Base-by-base conservation (phyloP, 1,140 invertebrate species). In the Brachionus koreanus region DNA sequence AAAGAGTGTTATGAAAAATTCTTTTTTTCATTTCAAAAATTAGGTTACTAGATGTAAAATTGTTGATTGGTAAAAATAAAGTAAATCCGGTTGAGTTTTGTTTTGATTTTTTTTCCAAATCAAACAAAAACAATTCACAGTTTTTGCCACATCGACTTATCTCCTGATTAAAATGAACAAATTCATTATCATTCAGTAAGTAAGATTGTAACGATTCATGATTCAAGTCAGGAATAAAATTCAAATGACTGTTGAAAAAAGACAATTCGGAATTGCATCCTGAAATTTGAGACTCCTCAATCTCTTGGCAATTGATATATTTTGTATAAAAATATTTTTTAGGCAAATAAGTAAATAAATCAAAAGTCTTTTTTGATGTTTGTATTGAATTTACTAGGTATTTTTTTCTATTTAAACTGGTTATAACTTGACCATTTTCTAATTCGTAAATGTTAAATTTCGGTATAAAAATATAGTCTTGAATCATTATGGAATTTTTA, bases 31-130 rank as follows among this genome's bases (percentile, higher is more conserved):
- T 39, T 33, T 39, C 37, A 16, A 16, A 9, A 19, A 19, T 39
- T 16, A 69, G 37, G 37, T 37, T 42, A 16, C 39, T n/a, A 69
- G 16, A 19, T 39, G 33, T 39, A 69, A 69, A 69, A 37, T 69
- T 69, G n/a, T 69, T 69, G 37, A 69, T 69, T 23, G 65, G 65
- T 10, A 69, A 69, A 69, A 69, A 69, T 37, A 69, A 39, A 39
- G 65, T 69, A 33, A 16, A 69, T 42, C 65, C 65, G 7, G n/a
- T 69, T 37, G 16, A 35, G 13, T 19, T 39, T 69, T 23, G 10
- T 5, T 42, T 69, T 16, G 65, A 39, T 42, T 42, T 39, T 39
- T 6, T 12, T 69, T 69, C 65, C 9, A 69, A 16, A 69, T 69
- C 19, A 16, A 19, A n/a, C 16, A 69, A 23, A 69, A 69, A 37